These are phyloP conservation scores for Rhabdornis inornatus DNA, from an alignment of 2,113 vertebrate species.

Conservation along the genomic window DNA sequence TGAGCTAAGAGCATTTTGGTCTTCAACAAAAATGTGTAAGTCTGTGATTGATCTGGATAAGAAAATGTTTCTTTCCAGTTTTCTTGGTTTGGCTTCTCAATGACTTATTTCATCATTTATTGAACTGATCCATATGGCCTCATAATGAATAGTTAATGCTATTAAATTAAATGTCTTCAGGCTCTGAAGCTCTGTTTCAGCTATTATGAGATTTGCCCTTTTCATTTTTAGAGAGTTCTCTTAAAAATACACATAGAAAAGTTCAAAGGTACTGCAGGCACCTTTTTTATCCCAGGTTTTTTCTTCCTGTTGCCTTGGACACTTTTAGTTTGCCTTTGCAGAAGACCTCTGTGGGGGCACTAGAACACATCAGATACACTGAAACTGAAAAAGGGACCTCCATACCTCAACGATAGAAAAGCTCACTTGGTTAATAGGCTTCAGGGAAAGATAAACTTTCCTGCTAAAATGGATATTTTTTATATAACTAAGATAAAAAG, in stretches of 20 bases:
- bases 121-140: neutral
- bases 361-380: neutral
- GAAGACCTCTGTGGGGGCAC: neutral
- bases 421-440: neutral
- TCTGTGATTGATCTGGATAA: neutral
- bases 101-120: neutral
- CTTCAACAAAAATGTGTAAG: neutral
- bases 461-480: neutral
- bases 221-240: neutral
- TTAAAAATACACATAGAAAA: neutral
- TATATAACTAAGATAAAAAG: neutral
- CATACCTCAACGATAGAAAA: neutral
- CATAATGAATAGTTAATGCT: constrained; percentile 1
- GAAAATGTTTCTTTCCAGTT: neutral
- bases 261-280: neutral
- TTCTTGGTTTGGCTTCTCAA: neutral
- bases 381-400: neutral
- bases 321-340: neutral
- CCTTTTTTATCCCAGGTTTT: neutral
- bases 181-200: neutral
- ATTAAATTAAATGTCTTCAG: neutral
- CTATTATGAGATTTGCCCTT: neutral
- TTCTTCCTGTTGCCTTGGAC: neutral
- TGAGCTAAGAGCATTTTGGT: neutral
- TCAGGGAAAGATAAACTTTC: neutral